Percentiles rank a stretch among this genome's conserved stretches.
Conservation (phyloP, 2,113 vertebrate genomes). For the Sapayoa aenigma region DNA sequence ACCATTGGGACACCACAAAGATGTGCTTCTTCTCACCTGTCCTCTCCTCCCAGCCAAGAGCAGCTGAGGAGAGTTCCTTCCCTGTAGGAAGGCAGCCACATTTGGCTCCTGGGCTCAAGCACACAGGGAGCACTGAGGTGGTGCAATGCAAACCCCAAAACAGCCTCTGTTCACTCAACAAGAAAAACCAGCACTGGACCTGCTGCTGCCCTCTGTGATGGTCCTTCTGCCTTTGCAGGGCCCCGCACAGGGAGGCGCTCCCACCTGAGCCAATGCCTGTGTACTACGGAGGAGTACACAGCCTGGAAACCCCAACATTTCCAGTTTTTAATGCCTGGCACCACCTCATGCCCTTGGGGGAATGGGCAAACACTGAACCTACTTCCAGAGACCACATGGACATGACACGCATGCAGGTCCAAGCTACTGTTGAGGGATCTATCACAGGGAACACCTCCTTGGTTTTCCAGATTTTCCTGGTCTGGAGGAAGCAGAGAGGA, state of each 20-base stretch:
- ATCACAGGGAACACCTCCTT: neutral
- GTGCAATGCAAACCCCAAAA: neutral
- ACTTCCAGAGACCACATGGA: accelerated
- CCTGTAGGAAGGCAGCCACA: accelerated
- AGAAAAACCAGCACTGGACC: neutral
- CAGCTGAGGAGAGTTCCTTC: neutral
- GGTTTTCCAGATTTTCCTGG: no score
- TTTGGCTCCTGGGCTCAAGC: neutral
- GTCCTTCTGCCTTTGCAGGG: neutral
- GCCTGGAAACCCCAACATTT: neutral
- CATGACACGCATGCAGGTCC: neutral
- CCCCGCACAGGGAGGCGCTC: neutral
- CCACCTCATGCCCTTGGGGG: neutral
- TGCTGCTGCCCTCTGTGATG: neutral
- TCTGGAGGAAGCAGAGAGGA: neutral
- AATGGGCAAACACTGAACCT: neutral
- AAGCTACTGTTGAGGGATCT: accelerated
- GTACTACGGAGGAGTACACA: neutral
- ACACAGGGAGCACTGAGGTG: accelerated
- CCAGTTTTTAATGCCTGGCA: neutral
- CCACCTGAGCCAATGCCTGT: neutral
- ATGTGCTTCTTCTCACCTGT: neutral
- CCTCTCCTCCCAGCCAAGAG: neutral
- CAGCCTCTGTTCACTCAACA: neutral
- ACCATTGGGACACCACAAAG: accelerated